Evolutionary conservation across 2,797 vertebrate species (phyloP), one percentile per base, ranked within the genome.

Genomic region (Gambelia wislizenii): DNA sequence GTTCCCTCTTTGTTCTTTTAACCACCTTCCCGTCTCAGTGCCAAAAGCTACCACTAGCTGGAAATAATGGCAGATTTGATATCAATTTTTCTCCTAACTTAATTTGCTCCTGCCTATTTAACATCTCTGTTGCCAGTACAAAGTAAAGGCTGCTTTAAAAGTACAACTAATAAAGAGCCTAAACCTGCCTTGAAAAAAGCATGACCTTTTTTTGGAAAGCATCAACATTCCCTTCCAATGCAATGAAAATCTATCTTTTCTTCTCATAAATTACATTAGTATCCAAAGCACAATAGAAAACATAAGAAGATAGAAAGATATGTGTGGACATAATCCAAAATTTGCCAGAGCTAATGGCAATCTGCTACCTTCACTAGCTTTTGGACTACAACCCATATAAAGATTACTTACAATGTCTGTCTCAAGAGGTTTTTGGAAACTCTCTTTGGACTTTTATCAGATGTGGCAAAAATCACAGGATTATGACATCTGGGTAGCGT

Each of bases 21-120:
- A 88, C 90, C 59, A 2, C n/a, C 18, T 78, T 1, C 59, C 72
- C 59, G 25, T 39, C 25, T 79, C 86, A 61, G 33, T 87, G 83
- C 52, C 92, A 82, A 88, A 88, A 83, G 25, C n/a, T 56, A 84
- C 61, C 61, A 81, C 14, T 67, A 10, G 75, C 18, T 84, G 86
- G 39, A 52, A 78, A 77, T 27, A 86, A 74, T 0, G 13, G 78
- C 6, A 81, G 59, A 27, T 49, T 72, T 44, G 82, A n/a, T 25
- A n/a, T 8, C 85, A 77, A 81, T 54, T 86, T 93, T 18, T 86
- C 67, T 92, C 83, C 59, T 92, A 75, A 75, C 25, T 56, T 80
- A 86, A 88, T 92, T 80, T 82, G 4, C 76, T 47, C 44, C 0
- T 4, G 56, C 33, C 2, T 25, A 0, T n/a, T 83, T 54, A 72